phyloP scores from a whole-genome alignment of 2,113 vertebrate genomes.

The Silurus asotus region DNA sequence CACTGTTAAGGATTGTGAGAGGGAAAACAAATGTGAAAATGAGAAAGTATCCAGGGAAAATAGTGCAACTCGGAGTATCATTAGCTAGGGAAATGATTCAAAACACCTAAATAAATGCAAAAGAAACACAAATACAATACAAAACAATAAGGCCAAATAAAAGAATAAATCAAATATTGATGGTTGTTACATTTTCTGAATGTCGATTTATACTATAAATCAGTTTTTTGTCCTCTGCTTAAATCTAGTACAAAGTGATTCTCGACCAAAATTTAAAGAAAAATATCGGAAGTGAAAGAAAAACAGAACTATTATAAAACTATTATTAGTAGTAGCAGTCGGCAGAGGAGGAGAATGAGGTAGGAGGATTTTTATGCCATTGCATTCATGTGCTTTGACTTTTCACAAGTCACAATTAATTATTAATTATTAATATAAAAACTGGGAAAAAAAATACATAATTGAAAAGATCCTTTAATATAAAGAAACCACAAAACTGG shows the following conservation, averaged over 20 bases:
- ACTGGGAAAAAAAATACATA: background rate
- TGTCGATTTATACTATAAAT: background rate
- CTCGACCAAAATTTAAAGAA: background rate
- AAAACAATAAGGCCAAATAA: background rate
- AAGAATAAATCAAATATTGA: background rate
- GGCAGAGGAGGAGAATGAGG: background rate
- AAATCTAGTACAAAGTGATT: background rate
- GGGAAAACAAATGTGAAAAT: background rate
- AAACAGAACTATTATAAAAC: background rate
- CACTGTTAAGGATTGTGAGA: background rate
- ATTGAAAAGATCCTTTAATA: background rate
- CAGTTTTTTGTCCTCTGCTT: background rate
- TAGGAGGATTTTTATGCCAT: background rate
- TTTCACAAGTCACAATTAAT: background rate
- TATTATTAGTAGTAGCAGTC: background rate
- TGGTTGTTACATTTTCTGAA: background rate
- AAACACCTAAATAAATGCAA: background rate
- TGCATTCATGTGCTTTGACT: background rate
- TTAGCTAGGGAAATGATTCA: background rate
- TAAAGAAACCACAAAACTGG: background rate
- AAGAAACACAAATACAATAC: background rate
- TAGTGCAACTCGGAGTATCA: background rate
- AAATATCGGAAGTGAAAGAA: background rate
- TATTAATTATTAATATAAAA: background rate
- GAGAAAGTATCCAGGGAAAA: background rate